Evolutionary conservation across 2,113 vertebrate genomes (phyloP).

Genomic region (Morone chrysops): DNA sequence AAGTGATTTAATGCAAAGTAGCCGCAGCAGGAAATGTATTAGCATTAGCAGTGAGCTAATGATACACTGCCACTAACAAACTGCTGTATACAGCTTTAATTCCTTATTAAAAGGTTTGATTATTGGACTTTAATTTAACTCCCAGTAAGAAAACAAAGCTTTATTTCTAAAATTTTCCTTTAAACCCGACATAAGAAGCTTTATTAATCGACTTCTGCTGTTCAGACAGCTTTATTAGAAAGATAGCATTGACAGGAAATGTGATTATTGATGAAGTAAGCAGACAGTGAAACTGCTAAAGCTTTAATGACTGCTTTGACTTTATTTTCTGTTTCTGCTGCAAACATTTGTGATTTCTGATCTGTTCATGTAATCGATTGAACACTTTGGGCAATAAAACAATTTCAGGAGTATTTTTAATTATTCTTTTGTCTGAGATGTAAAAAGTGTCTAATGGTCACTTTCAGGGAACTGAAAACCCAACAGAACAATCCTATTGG

Average conservation of each 20-base stretch:
- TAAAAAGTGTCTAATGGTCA: too few species aligned
- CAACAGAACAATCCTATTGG: too few species aligned
- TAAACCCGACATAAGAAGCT: background rate
- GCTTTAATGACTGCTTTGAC: background rate
- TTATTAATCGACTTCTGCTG: background rate
- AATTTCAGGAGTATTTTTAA: background rate
- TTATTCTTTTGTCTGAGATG: background rate
- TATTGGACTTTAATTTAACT: background rate
- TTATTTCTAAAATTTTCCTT: background rate
- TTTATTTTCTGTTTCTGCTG: constrained; percentile 1
- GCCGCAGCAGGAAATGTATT: background rate
- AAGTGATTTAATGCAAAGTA: background rate
- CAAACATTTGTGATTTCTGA: constrained; percentile 11
- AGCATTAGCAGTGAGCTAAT: background rate
- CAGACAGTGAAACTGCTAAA: too few species aligned
- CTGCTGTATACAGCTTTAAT: too few species aligned
- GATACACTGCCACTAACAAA: too few species aligned
- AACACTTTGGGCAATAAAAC: constrained; percentile 29
- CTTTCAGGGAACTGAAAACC: too few species aligned
- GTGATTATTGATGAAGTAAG: background rate
- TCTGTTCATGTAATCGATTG: constrained; percentile 14
- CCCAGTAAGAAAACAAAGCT: background rate
- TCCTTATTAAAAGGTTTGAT: too few species aligned
- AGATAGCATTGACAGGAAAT: background rate
- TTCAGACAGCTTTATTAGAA: background rate